These are phyloP conservation scores for Hippocampus barbouri DNA, from an alignment of 2,113 vertebrate species.

Conservation along the genomic window DNA sequence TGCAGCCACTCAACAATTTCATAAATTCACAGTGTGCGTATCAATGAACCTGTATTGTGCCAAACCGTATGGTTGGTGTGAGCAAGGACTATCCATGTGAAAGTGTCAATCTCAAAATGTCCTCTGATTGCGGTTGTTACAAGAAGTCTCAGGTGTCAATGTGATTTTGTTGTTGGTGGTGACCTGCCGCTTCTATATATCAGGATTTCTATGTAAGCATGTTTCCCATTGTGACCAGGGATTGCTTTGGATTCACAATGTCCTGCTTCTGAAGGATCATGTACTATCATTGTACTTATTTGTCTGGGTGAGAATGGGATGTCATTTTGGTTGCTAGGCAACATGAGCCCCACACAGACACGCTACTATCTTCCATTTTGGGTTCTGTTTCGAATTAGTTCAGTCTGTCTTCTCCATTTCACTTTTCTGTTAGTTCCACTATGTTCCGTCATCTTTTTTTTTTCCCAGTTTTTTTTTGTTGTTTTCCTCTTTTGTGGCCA, in stretches of 20 bases:
- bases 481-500: slow-evolving; percentile 7
- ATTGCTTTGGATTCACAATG: slow-evolving; percentile 56
- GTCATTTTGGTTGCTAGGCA: slow-evolving; percentile 52
- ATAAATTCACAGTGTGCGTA: background rate
- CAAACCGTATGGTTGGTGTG: too few species aligned
- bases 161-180: background rate
- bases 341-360: slow-evolving; percentile 22
- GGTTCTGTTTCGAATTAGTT: slow-evolving; percentile 20
- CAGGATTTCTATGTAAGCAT: background rate
- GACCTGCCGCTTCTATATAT: slow-evolving; percentile 6
- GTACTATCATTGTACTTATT: slow-evolving; percentile 31
- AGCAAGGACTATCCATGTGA: background rate
- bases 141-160: background rate
- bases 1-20: background rate
- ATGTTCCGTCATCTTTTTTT: slow-evolving; percentile 10
- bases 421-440: background rate
- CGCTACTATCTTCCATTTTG: slow-evolving; percentile 1
- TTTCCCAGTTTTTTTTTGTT: background rate
- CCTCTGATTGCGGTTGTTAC: background rate
- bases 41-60: background rate
- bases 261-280: slow-evolving; percentile 61
- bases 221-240: background rate
- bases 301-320: slow-evolving; percentile 41
- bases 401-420: slow-evolving; percentile 6
- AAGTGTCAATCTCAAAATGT: background rate